Base-by-base conservation (phyloP, 2,797 vertebrate species). In the Chanos chanos region DNA sequence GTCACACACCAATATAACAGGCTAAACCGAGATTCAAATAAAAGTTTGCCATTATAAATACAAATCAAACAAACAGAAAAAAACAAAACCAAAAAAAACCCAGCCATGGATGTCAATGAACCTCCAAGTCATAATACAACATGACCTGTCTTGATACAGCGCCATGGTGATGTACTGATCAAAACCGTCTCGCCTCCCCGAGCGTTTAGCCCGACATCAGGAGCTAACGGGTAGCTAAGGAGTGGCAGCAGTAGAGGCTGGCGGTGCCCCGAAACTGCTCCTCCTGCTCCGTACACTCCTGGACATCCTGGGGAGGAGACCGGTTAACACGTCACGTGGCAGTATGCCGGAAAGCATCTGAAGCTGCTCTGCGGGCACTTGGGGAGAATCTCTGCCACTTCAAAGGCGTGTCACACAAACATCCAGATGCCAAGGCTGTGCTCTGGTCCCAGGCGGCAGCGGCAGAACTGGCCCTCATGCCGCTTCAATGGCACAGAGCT, bases 381-480 rank as follows among this genome's bases (percentile, higher is more conserved):
- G 75, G 77, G 77, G 79, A 73, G 82, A 80, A 77, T 83, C 74
- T 75, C 79, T 79, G 73, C 74, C 77, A 87, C 84, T 86, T 89
- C 82, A 87, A 87, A 87, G 81, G 64, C 59, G 44, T 70, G 74
- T 83, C 79, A 77, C 70, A 77, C 76, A 84, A 84, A 83, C 81
- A 81, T 73, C 66, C 80, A 86, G 81, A 82, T 82, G 76, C 75
- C 71, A 68, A 59, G 71, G 74, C 71, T 27, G 52, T 8, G 30
- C 22, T 22, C 3, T 27, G 36, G 61, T 64, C 61, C 50, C 49
- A 57, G 30, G 57, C 36, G 44, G 79, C 70, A 63, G 44, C 64
- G 69, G 58, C 64, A 66, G 72, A 66, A 28, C 51, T 61, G 61
- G 70, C 69, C 66, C 9, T 31, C 66, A 53, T 51, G 53, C 40